These are phyloP conservation scores for Merops nubicus DNA, from an alignment of 2,113 vertebrate genomes.

Conservation along the genomic window DNA sequence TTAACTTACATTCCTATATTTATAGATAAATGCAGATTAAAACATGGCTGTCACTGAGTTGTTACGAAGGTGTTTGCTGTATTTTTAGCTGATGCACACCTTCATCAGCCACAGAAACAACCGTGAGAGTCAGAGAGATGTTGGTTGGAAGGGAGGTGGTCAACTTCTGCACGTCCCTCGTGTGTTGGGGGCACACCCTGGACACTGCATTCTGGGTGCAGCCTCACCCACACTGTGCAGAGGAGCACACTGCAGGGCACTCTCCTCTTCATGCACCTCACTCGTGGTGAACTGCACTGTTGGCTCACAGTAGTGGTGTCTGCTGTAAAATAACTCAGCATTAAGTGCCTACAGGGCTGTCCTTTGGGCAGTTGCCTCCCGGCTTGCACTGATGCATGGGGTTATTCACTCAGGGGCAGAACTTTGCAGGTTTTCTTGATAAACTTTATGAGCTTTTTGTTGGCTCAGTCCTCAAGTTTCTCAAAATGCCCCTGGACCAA, in stretches of 20 bases:
- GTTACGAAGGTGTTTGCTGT: not conserved
- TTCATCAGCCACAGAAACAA: not conserved
- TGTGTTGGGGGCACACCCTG: not conserved
- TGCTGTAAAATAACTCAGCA: not conserved
- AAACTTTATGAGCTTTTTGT: not conserved
- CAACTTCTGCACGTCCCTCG: not conserved
- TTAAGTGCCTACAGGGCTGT: not conserved
- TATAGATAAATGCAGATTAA: not conserved
- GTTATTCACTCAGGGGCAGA: not conserved
- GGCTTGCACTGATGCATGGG: not conserved
- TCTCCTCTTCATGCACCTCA: accelerated
- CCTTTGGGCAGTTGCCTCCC: accelerated
- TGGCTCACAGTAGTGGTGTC: not conserved
- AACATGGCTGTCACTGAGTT: not conserved
- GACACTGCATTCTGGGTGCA: not conserved
- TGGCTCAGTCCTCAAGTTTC: not conserved
- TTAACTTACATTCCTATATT: not conserved
- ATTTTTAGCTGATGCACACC: not conserved
- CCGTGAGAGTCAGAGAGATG: not conserved
- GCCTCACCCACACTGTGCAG: accelerated
- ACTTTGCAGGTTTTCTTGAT: not conserved
- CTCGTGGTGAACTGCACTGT: accelerated
- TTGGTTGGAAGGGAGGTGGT: not conserved
- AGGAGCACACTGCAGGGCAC: accelerated
- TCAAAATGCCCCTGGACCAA: not conserved